These are phyloP conservation scores for Drosophila mauritiana DNA, from an alignment of 1,140 invertebrate species.

Conservation along the genomic window DNA sequence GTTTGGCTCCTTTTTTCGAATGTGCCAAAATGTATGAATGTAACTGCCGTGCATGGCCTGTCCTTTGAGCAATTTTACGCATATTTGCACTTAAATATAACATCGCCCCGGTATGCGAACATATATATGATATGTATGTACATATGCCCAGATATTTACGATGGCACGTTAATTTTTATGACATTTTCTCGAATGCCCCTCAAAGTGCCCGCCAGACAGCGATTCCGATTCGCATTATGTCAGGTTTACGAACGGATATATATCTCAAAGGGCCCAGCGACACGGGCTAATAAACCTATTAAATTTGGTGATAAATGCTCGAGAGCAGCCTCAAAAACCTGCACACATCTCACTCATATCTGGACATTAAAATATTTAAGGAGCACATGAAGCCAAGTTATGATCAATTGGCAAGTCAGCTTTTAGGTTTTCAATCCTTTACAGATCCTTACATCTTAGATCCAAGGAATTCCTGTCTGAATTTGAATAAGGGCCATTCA, in stretches of 20 bases:
- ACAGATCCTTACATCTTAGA: no score
- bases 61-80: constrained; percentile 69
- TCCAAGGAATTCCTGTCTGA: no score
- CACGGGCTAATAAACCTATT: constrained; percentile 42
- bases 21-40: constrained; percentile 38
- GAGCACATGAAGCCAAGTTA: no score
- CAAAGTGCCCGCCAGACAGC: constrained; percentile 35
- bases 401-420: no score
- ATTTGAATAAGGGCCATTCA: no score
- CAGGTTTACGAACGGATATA: constrained; percentile 7
- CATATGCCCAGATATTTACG: constrained; percentile 64
- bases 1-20: constrained; percentile 29
- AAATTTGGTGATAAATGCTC: constrained; percentile 28
- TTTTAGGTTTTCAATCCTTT: no score
- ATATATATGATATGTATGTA: constrained; percentile 3
- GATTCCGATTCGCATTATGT: constrained; percentile 39
- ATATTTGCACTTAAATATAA: constrained; percentile 74
- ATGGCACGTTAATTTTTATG: constrained; percentile 77
- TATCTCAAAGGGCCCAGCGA: constrained; percentile 25
- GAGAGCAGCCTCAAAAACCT: constrained; percentile 8
- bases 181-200: constrained; percentile 47
- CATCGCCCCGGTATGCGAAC: constrained; percentile 20
- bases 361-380: not conserved
- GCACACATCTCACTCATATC: not conserved
- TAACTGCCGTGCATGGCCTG: constrained; percentile 33